These are phyloP conservation scores for Psittacula cyanocephala DNA, from an alignment of 2,113 vertebrate species.

Conservation along the genomic window DNA sequence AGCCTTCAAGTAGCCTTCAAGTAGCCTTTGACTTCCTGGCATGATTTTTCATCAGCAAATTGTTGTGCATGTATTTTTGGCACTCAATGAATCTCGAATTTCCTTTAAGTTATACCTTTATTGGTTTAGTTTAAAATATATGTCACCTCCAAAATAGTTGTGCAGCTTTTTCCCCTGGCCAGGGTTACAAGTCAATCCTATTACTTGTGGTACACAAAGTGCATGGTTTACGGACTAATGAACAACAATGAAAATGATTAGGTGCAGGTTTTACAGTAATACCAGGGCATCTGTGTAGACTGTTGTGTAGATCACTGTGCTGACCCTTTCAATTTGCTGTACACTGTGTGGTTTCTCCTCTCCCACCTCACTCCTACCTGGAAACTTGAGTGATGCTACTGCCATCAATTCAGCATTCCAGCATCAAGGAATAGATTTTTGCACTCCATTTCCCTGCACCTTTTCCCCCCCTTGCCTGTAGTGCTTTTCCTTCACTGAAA, in stretches of 20 bases:
- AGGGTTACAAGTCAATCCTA: not conserved
- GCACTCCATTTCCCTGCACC: not conserved
- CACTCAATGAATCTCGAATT: not conserved
- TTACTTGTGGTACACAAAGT: not conserved
- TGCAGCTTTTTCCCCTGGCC: not conserved
- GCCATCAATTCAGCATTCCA: not conserved
- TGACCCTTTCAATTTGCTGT: not conserved
- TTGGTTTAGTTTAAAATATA: not conserved
- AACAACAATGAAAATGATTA: not conserved
- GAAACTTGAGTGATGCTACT: not conserved
- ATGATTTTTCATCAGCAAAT: not conserved
- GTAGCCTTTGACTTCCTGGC: accelerated
- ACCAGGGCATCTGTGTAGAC: not conserved
- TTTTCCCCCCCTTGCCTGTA: not conserved
- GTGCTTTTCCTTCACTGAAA: not conserved
- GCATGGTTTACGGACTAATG: not conserved
- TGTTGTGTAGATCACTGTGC: not conserved
- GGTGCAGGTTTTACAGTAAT: not conserved
- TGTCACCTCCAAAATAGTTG: not conserved
- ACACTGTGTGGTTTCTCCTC: not conserved
- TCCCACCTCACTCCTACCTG: not conserved
- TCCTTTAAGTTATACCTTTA: not conserved
- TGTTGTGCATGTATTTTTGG: not conserved
- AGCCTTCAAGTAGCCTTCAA: not conserved
- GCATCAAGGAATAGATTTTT: not conserved